phyloP scores from a whole-genome alignment of 92 coral and sea anemone species.

The Heliopora coerulea region DNA sequence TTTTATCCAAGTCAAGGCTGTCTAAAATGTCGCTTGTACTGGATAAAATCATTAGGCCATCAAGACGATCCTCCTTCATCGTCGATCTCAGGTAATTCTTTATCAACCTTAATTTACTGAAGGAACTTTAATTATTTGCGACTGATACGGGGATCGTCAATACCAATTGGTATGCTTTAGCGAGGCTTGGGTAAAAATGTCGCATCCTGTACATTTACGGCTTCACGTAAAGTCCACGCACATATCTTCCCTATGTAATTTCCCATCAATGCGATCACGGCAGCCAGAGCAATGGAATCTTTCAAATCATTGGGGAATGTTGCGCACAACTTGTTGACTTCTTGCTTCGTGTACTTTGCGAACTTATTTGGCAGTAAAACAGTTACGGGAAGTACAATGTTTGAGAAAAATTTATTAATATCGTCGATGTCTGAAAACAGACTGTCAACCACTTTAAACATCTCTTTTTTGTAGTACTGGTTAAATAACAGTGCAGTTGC shows the following conservation, averaged over 20 bases:
- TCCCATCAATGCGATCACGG: slow-evolving; percentile 26
- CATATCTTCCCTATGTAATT: slow-evolving; percentile 9
- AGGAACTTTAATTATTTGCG: slow-evolving; percentile 16
- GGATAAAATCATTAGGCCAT: slow-evolving; percentile 10
- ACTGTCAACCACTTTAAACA: slow-evolving; percentile 10
- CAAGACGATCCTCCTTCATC: slow-evolving; percentile 26
- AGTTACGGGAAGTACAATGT: no score
- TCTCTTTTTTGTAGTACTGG: slow-evolving; percentile 7
- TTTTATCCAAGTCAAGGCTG: slow-evolving; percentile 9
- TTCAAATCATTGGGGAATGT: slow-evolving; percentile 1
- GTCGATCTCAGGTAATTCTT: slow-evolving; percentile 12
- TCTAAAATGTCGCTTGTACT: background rate
- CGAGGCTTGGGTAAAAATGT: slow-evolving; percentile 17
- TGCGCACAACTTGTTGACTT: no score
- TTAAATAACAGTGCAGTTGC: background rate
- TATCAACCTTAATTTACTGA: slow-evolving; percentile 19
- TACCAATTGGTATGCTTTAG: slow-evolving; percentile 25
- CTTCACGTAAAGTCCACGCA: slow-evolving; percentile 28
- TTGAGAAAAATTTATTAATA: no score
- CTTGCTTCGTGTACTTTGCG: no score
- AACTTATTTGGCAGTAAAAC: no score
- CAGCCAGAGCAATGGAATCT: slow-evolving; percentile 8
- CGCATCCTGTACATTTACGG: slow-evolving; percentile 1
- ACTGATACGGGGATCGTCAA: slow-evolving; percentile 20
- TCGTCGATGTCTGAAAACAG: no score